Base-by-base conservation (phyloP, 2,888 invertebrate species). In the Eristalis tenax region DNA sequence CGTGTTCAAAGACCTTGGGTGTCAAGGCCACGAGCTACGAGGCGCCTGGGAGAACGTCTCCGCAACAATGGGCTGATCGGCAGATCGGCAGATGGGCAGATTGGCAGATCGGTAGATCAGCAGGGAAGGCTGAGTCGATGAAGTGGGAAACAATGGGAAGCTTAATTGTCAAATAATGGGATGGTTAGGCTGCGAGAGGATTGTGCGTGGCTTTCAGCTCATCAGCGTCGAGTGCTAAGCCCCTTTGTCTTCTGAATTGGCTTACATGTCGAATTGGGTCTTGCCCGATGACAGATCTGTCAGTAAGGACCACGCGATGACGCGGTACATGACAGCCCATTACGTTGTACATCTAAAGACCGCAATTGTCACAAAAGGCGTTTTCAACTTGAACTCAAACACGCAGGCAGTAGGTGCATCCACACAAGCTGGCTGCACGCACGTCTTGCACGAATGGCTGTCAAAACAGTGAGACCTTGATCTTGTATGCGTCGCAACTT, bases 1-100 rank as follows among this genome's bases (percentile, higher is more conserved):
- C 43, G 76, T 32, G 66, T 40, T 43, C 75, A 76, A 32, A 76
- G 68, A 69, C 61, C 68, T 76, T 61, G 22, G 22, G 23, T 61
- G 76, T 76, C 76, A 76, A 76, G 76, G 76, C 61, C 68, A 32
- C 43, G 10, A 0, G 8, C 1, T 40, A 28, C 11, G n/a, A n/a
- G 43, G 43, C 43, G 43, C 50, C 50, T 10, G 50, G 18, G 18
- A 50, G 50, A 18, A 18, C 50, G n/a, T 50, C 35, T 38, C 11
- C 35, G 13, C 38, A 38, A 13, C 38, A 13, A 38, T 38, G 38
- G 35, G 35, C 11, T 2, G n/a, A n/a, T n/a, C n/a, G n/a, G n/a
- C n/a, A n/a, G n/a, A n/a, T n/a, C n/a, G n/a, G n/a, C n/a, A n/a
- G n/a, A n/a, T n/a, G n/a, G 26, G 3, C 26, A 26, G 38, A 38